phyloP scores from a whole-genome alignment of 2,113 vertebrate genomes.

The Tetraodon nigroviridis region DNA sequence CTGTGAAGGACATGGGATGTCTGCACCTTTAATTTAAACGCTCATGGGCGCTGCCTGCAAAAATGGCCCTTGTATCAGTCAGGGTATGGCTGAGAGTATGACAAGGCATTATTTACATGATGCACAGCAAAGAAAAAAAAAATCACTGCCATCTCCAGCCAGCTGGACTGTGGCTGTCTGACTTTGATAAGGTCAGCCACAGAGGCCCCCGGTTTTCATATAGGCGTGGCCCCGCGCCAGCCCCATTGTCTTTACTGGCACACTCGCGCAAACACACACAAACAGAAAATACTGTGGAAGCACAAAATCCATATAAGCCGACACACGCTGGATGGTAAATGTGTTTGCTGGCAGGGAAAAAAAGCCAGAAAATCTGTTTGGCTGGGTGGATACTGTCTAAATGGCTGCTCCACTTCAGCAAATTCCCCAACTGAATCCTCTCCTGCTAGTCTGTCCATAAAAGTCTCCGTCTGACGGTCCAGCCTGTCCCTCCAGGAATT shows the following conservation, averaged over 20 bases:
- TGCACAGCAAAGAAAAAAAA: not conserved
- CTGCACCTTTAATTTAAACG: slow-evolving; percentile 61
- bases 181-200: slow-evolving; percentile 69
- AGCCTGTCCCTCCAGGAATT: slow-evolving; percentile 43
- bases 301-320: slow-evolving; percentile 37
- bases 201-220: slow-evolving; percentile 57
- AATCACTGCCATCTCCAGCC: slow-evolving; percentile 22
- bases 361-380: slow-evolving; percentile 63
- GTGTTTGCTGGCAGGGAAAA: slow-evolving; percentile 57
- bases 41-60: slow-evolving; percentile 34
- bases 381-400: slow-evolving; percentile 53
- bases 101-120: slow-evolving; percentile 28
- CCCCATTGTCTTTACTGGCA: slow-evolving; percentile 52
- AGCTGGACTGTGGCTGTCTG: slow-evolving; percentile 61
- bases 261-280: slow-evolving; percentile 32
- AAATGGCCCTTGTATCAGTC: slow-evolving; percentile 45
- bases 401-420: slow-evolving; percentile 54
- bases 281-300: slow-evolving; percentile 24
- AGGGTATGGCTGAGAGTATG: slow-evolving; percentile 25
- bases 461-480: slow-evolving; percentile 51
- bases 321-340: slow-evolving; percentile 49
- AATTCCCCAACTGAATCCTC: slow-evolving; percentile 53
- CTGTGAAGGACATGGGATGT: slow-evolving; percentile 59
- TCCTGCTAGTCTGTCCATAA: slow-evolving; percentile 40
- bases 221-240: slow-evolving; percentile 49